A percentile compares a stretch with the other conserved stretches of the same genome.
These are phyloP conservation scores for Eurypyga helias DNA, from an alignment of 2,113 vertebrate species.

Conservation along the genomic window DNA sequence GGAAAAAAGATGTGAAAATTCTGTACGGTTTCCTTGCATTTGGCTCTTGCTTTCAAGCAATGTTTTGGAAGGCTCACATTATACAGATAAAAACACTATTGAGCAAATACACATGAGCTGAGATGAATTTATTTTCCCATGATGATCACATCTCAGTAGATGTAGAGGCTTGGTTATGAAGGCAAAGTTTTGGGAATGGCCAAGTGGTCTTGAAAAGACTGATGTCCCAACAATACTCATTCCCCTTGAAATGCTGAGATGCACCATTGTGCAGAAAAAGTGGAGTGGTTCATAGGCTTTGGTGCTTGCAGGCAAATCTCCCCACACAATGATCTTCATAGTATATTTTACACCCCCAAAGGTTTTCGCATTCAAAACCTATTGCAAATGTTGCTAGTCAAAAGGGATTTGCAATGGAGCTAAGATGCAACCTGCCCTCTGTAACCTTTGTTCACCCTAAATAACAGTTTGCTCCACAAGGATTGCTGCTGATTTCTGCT, in stretches of 20 bases:
- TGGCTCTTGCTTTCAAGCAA: slow-evolving; percentile 1
- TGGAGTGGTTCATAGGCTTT: background rate
- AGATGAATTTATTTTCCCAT: background rate
- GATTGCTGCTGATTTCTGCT: background rate
- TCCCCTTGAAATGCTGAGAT: background rate
- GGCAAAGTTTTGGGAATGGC: background rate
- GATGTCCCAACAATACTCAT: background rate
- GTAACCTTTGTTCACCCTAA: background rate
- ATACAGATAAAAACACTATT: background rate
- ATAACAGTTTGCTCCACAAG: background rate
- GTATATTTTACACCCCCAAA: background rate
- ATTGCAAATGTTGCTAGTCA: background rate
- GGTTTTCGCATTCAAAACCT: background rate
- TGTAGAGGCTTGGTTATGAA: background rate
- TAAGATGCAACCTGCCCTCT: background rate
- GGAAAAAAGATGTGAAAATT: background rate
- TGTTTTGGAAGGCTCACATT: background rate
- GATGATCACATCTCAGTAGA: background rate
- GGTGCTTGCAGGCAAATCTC: slow-evolving; percentile 3
- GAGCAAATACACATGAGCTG: background rate
- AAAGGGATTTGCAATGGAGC: background rate
- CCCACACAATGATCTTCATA: background rate
- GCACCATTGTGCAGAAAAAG: accelerated
- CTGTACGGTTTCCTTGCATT: background rate
- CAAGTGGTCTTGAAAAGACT: background rate